Evolutionary conservation across 1,140 invertebrate genomes (phyloP).

Genomic region (Drosophila pruinosa): DNA sequence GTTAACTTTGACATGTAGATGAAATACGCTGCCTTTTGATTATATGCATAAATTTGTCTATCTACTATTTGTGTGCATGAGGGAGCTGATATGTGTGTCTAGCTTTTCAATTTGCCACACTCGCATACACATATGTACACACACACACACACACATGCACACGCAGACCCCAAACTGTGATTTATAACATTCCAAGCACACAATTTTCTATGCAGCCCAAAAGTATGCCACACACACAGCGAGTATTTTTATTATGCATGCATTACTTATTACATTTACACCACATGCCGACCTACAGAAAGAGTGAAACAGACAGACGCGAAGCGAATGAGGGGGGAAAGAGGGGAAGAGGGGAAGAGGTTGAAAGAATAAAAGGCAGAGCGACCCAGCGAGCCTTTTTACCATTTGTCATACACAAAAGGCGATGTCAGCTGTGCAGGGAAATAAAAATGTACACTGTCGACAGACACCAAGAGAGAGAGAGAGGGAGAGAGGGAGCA

Average conservation of each 20-base stretch:
- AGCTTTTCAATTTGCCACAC: constrained; percentile 20
- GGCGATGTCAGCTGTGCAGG: constrained; percentile 39
- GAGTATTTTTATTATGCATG: constrained; percentile 43
- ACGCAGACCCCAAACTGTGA: constrained; percentile 16
- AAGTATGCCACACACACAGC: constrained; percentile 33
- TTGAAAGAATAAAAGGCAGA: not conserved
- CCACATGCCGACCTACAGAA: constrained; percentile 5
- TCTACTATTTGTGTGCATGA: not conserved
- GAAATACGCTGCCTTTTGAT: not conserved
- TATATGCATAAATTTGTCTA: constrained; percentile 5
- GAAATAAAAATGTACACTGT: constrained; percentile 26
- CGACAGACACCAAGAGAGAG: not conserved
- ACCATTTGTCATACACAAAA: constrained; percentile 49
- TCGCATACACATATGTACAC: not conserved
- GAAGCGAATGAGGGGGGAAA: not conserved
- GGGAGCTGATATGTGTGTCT: not conserved
- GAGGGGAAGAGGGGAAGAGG: not conserved
- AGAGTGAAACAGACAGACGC: not conserved
- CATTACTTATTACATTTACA: constrained; percentile 49
- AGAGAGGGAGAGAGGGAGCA: not conserved
- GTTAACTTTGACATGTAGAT: not conserved
- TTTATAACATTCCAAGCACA: constrained; percentile 35
- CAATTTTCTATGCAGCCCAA: constrained; percentile 38
- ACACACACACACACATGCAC: not conserved
- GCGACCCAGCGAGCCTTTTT: constrained; percentile 21